These are phyloP conservation scores for Reinhardtius hippoglossoides DNA, from an alignment of 2,113 vertebrate genomes.

Conservation along the genomic window DNA sequence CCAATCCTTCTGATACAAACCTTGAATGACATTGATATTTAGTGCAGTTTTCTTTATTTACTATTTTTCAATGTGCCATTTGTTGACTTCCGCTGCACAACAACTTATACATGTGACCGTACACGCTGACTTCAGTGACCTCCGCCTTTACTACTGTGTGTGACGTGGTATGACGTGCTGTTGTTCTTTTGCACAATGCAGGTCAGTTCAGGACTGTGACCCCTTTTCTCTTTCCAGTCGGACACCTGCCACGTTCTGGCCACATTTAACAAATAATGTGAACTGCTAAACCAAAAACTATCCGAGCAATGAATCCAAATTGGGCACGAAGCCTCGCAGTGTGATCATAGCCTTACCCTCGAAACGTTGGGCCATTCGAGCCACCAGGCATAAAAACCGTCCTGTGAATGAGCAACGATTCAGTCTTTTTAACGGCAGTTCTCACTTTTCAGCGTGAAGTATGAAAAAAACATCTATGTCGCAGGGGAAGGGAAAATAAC, in stretches of 20 bases:
- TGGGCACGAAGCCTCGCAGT: background rate
- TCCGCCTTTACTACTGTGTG: too few relatives aligned
- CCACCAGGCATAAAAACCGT: background rate
- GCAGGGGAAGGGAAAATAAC: background rate
- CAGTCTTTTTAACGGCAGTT: background rate
- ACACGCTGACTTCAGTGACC: too few relatives aligned
- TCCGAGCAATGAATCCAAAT: background rate
- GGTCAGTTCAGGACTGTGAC: background rate
- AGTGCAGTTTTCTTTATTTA: too few relatives aligned
- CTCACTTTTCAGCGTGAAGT: conserved; percentile 21
- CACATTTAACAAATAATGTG: background rate
- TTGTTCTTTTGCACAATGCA: background rate
- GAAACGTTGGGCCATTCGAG: background rate
- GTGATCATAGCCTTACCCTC: background rate
- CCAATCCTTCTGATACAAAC: too few relatives aligned
- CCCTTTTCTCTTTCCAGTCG: background rate
- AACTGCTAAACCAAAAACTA: background rate
- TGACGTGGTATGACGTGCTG: too few relatives aligned
- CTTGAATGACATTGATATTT: too few relatives aligned
- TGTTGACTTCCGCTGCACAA: too few relatives aligned
- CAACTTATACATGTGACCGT: too few relatives aligned
- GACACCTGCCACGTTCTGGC: too few relatives aligned
- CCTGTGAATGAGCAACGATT: background rate
- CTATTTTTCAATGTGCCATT: too few relatives aligned
- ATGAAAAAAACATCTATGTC: conserved; percentile 26